Percentiles rank a stretch among this genome's conserved stretches.
Evolutionary conservation across 2,888 invertebrate genomes (phyloP).

Genomic region (Elegia similella): DNA sequence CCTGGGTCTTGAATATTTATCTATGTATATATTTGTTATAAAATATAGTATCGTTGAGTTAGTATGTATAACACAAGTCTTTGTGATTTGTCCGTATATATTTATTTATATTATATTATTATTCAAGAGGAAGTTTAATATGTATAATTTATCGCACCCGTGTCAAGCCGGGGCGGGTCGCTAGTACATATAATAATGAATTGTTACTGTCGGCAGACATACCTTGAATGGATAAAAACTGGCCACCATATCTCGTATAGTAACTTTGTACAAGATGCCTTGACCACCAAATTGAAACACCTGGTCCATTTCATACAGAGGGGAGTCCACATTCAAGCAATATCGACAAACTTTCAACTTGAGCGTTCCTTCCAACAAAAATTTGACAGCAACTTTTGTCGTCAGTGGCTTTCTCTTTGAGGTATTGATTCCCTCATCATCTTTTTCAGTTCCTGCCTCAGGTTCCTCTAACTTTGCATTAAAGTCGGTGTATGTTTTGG

Average conservation of each 20-base stretch:
- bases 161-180: no score
- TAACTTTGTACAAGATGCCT: constrained; percentile 53
- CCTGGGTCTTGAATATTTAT: no score
- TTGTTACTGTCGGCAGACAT: constrained; percentile 20
- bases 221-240: constrained; percentile 71
- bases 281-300: constrained; percentile 54
- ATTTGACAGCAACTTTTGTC: constrained; percentile 59
- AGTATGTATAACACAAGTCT: no score
- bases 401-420: constrained; percentile 37
- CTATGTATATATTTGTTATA: no score
- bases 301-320: constrained; percentile 58
- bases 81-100: no score
- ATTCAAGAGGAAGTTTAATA: no score
- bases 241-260: constrained; percentile 63
- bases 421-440: constrained; percentile 4
- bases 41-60: no score
- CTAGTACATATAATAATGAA: no score
- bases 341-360: constrained; percentile 61
- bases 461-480: constrained; percentile 18
- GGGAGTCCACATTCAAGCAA: constrained; percentile 50
- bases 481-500: background rate
- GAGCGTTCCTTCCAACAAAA: constrained; percentile 55
- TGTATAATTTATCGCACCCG: no score
- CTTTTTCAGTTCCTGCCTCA: background rate
- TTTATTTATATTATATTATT: no score